Conservation (phyloP, 2,888 invertebrate species). For the Nymphalis polychloros region DNA sequence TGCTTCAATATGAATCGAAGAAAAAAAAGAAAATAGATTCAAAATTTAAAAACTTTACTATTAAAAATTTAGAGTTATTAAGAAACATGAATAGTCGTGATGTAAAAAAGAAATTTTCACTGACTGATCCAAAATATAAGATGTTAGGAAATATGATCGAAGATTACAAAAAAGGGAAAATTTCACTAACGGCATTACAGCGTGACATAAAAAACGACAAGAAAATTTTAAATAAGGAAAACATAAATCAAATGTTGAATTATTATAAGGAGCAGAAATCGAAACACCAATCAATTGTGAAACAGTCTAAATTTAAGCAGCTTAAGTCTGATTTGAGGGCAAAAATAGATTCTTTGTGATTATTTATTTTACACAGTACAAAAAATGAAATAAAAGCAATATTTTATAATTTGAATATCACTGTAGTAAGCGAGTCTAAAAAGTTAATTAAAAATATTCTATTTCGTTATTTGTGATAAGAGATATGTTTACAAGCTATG, state of each 20-base stretch:
- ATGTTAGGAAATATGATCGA: conserved; percentile 47
- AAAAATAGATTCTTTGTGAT: conserved; percentile 24
- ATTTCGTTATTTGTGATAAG: conserved; percentile 53
- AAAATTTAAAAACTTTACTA: conserved; percentile 7
- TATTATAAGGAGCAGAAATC: conserved; percentile 35
- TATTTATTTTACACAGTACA: not conserved
- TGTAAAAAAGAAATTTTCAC: conserved; percentile 41
- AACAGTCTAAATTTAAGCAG: conserved; percentile 41
- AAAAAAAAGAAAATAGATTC: conserved; percentile 20
- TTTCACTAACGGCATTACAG: conserved; percentile 36
- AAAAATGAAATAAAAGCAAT: not conserved
- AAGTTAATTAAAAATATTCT: conserved; percentile 53
- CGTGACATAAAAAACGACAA: conserved; percentile 37
- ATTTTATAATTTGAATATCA: conserved; percentile 11
- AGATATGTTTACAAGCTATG: conserved; percentile 53
- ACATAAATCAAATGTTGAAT: conserved; percentile 41
- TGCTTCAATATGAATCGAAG: conserved; percentile 35
- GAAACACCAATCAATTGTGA: conserved; percentile 30
- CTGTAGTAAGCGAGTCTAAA: conserved; percentile 42
- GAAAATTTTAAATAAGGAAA: conserved; percentile 40
- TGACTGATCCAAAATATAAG: conserved; percentile 44
- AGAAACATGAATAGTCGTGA: conserved; percentile 31
- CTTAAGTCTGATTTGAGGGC: conserved; percentile 39
- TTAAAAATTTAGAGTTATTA: conserved; percentile 18
- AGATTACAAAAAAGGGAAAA: conserved; percentile 45